Evolutionary conservation across 2,797 vertebrate genomes (phyloP).

Genomic region (Anguilla megastoma): DNA sequence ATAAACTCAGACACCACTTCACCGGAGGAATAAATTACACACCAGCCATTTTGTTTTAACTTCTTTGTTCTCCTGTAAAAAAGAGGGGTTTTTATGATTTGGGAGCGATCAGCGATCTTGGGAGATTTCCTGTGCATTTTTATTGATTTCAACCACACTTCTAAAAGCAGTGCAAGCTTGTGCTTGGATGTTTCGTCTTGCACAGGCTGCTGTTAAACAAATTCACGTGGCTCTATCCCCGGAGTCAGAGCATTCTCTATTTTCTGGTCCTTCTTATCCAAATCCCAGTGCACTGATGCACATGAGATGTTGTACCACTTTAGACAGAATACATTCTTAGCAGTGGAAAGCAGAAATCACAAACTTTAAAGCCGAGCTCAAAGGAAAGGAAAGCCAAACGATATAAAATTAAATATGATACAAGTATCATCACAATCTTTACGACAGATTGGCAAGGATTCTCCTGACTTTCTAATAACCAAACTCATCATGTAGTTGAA

Average conservation of each 20-base stretch:
- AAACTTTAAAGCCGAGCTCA: constrained; percentile 7
- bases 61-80: constrained; percentile 22
- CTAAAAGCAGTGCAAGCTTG: background rate
- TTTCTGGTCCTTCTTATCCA: constrained; percentile 13
- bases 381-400: background rate
- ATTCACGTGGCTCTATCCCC: background rate
- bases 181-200: background rate
- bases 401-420: background rate
- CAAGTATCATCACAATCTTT: constrained; percentile 8
- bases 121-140: background rate
- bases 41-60: background rate
- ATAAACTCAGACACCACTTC: constrained; percentile 36
- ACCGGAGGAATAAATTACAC: constrained; percentile 1
- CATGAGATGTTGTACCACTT: background rate
- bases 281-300: constrained; percentile 9
- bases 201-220: background rate
- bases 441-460: background rate
- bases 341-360: background rate
- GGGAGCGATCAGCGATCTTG: background rate
- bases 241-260: background rate
- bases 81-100: background rate
- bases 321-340: background rate
- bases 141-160: constrained; percentile 20
- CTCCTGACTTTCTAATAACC: background rate
- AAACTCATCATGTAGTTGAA: background rate